A percentile compares a stretch with the other conserved stretches of the same genome.
These are phyloP conservation scores for Condylostylus longicornis DNA, from an alignment of 1,140 invertebrate genomes.

Conservation along the genomic window DNA sequence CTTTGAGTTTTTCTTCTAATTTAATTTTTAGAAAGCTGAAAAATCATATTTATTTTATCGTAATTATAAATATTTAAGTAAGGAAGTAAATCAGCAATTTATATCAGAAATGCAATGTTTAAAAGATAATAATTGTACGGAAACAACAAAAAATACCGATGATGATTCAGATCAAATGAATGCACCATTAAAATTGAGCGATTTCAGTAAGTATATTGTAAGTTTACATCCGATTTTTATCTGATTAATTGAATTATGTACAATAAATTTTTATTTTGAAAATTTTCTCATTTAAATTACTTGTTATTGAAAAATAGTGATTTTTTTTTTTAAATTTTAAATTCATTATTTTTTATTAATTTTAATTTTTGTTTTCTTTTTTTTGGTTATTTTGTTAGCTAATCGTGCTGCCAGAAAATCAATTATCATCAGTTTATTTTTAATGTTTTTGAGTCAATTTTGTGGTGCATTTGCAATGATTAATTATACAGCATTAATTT, in stretches of 20 bases:
- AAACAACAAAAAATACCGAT: no score
- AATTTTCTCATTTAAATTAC: no score
- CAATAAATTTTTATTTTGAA: no score
- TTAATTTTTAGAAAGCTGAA: conserved; percentile 17
- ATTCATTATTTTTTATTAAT: no score
- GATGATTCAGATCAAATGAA: not conserved
- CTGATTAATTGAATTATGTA: no score
- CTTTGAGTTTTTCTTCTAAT: no score
- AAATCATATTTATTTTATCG: conserved; percentile 20
- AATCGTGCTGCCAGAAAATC: conserved; percentile 10
- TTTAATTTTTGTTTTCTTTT: no score
- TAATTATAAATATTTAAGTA: conserved; percentile 15
- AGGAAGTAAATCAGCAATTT: conserved; percentile 16
- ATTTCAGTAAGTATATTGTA: conserved; percentile 23
- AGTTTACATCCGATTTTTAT: no score
- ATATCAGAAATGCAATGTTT: conserved; percentile 21
- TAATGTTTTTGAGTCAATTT: conserved; percentile 30
- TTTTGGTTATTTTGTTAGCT: no score
- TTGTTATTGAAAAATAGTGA: no score
- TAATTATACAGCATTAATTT: conserved; percentile 46
- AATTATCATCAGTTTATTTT: conserved; percentile 17
- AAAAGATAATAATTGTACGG: not conserved
- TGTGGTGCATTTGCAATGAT: conserved; percentile 39
- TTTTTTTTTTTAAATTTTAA: no score
- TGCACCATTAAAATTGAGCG: conserved; percentile 9